Percentiles rank a stretch among this genome's conserved stretches.
Evolutionary conservation across 2,113 vertebrate species (phyloP).

Genomic region (Elaphurus davidianus): DNA sequence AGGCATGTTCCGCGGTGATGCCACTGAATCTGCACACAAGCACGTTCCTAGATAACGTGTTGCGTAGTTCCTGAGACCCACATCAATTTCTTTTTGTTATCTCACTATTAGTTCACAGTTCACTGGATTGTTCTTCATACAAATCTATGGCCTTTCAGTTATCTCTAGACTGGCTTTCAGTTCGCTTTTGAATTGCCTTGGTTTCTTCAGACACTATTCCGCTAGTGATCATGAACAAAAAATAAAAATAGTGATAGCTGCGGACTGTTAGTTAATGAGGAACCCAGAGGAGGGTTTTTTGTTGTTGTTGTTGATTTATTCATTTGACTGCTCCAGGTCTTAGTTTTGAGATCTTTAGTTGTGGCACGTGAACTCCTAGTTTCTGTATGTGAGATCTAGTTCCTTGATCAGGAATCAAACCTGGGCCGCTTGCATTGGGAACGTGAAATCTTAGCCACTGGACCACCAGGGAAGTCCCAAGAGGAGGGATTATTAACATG

Average conservation of each 20-base stretch:
- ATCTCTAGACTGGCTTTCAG: neutral
- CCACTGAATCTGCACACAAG: fast-evolving
- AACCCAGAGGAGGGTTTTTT: neutral
- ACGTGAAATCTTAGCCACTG: neutral
- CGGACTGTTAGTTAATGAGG: neutral
- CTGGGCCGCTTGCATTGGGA: neutral
- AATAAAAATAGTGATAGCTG: neutral
- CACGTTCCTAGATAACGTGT: fast-evolving
- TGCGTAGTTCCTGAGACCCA: neutral
- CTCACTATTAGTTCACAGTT: neutral
- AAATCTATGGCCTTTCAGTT: neutral
- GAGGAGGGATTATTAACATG: neutral
- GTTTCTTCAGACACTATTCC: neutral
- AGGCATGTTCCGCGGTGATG: neutral
- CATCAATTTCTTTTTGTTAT: neutral
- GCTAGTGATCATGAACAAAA: neutral
- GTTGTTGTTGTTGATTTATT: neutral
- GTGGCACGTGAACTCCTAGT: neutral
- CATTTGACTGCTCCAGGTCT: neutral
- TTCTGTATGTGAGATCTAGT: neutral
- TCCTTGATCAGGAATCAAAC: neutral
- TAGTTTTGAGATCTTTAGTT: neutral
- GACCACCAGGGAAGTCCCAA: neutral
- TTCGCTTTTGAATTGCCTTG: neutral
- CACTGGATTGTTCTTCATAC: neutral